Evolutionary conservation across 2,113 vertebrate species (phyloP), one percentile per base, ranked within the genome.

Genomic region (Athene cunicularia): DNA sequence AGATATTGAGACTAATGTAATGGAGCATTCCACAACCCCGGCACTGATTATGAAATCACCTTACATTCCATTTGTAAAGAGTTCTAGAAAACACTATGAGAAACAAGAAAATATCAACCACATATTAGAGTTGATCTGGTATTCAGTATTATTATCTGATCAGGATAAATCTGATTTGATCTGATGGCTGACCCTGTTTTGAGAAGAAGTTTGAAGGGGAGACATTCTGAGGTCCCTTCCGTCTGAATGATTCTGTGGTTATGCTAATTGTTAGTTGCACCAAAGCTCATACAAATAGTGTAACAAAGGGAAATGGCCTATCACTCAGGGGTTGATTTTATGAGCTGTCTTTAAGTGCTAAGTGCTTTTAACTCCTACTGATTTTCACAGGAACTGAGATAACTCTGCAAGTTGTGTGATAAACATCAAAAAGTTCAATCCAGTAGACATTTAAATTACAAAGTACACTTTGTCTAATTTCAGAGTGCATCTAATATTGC

Each of bases 221-320:
- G 20, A 75, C 18, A 11, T 70, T 68, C 75, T 76, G 87, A 66
- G 26, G 37, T 86, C n/a, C 52, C 50, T 64, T 71, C 33, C 15
- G 56, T 35, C 12, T 43, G 45, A 55, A 60, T 60, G 22, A 33
- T 52, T 90, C 71, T 94, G 37, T 80, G 33, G 76, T 68, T 86
- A 60, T 87, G 56, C 41, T 96, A 96, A 95, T 91, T 95, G 88
- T 83, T 95, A 95, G 47, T 94, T 96, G 33, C 63, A 79, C 27
- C 28, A 77, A 79, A 86, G 18, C 72, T 55, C 77, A 81, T 80
- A 76, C 26, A 72, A 91, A 76, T 32, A 71, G 70, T 67, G 43
- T 72, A 82, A 66, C 52, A 95, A 95, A 95, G 60, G n/a, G 60
- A 84, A 47, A 67, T 70, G 26, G 7, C 16, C 20, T 45, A 64